phyloP scores from a whole-genome alignment of 1,140 invertebrate species.

The Limonius californicus region DNA sequence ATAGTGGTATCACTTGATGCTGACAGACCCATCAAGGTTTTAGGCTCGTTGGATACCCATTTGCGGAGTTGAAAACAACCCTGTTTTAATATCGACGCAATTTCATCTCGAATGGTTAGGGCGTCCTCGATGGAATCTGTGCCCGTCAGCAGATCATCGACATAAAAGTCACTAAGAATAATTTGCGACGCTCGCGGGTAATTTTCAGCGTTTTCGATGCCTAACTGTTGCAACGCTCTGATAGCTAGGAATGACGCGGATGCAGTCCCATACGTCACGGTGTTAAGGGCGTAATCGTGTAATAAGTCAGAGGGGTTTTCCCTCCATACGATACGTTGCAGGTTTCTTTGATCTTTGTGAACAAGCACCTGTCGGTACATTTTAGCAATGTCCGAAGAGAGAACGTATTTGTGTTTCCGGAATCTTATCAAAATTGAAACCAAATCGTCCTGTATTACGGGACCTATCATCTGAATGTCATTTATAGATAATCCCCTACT shows the following conservation, averaged over 20 bases:
- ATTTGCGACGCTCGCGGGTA: constrained; percentile 27
- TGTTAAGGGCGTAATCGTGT: constrained; percentile 29
- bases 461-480: constrained; percentile 26
- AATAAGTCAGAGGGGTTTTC: constrained; percentile 17
- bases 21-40: neutral
- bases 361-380: constrained; percentile 48
- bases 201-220: constrained; percentile 18
- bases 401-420: constrained; percentile 20
- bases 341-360: constrained; percentile 27
- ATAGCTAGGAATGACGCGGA: constrained; percentile 35
- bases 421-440: constrained; percentile 26
- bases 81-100: neutral
- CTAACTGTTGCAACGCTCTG: constrained; percentile 31
- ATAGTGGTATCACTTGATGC: neutral
- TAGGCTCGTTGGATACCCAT: neutral
- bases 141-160: constrained; percentile 43
- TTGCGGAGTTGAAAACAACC: neutral
- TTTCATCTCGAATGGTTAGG: constrained; percentile 19
- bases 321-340: constrained; percentile 43
- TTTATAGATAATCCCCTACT: constrained; percentile 30
- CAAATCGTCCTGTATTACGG: constrained; percentile 24
- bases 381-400: constrained; percentile 43
- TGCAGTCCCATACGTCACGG: constrained; percentile 37
- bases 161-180: constrained; percentile 34
- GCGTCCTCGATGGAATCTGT: constrained; percentile 20